phyloP scores from a whole-genome alignment of 2,888 invertebrate genomes.

The Sinhomidia bicolor region DNA sequence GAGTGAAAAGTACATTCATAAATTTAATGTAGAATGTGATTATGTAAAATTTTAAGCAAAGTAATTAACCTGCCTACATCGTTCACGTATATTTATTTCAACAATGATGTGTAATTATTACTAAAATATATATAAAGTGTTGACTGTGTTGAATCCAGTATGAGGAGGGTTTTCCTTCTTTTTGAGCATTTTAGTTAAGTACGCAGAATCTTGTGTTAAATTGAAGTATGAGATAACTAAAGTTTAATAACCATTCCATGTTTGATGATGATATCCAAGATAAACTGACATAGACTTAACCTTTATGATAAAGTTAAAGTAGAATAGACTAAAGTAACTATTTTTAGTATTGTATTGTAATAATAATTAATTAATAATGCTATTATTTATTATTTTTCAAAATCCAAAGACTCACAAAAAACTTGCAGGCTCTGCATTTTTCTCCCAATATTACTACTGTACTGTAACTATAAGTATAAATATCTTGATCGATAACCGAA shows the following conservation, averaged over 20 bases:
- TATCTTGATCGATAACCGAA: constrained; percentile 9
- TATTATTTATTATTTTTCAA: constrained; percentile 62
- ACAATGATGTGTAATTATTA: neutral
- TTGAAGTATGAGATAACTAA: constrained; percentile 20
- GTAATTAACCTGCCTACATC: neutral
- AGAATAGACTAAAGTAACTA: constrained; percentile 32
- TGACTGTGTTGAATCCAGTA: neutral
- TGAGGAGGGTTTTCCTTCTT: constrained; percentile 3
- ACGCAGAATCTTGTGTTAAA: constrained; percentile 27
- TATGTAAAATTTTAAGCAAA: neutral
- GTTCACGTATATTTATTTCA: constrained; percentile 4
- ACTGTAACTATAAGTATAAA: constrained; percentile 4
- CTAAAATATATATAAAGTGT: neutral
- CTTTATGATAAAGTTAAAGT: neutral
- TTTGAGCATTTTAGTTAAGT: constrained; percentile 1
- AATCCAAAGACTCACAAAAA: constrained; percentile 68
- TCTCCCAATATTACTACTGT: constrained; percentile 25
- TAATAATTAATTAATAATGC: neutral
- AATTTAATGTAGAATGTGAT: constrained; percentile 58
- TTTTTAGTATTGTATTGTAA: constrained; percentile 47
- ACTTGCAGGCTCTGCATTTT: constrained; percentile 57
- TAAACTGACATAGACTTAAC: constrained; percentile 58
- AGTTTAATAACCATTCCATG: constrained; percentile 67
- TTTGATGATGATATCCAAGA: constrained; percentile 69
- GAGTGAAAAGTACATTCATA: constrained; percentile 8